phyloP scores from a whole-genome alignment of 2,113 vertebrate genomes.

The Sinocyclocheilus rhinocerous region DNA sequence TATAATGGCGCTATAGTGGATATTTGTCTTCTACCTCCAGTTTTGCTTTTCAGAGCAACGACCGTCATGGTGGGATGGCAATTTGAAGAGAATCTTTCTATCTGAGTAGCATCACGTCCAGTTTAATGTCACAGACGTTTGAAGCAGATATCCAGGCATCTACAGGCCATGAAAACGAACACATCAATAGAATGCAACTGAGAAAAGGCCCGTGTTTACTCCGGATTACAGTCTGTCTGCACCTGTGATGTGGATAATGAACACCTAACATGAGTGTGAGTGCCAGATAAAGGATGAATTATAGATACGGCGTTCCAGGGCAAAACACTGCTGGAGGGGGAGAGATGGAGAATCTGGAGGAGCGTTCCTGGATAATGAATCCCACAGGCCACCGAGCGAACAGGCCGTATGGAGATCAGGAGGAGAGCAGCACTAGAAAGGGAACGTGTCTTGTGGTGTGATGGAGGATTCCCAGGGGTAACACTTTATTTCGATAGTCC shows the following conservation, averaged over 20 bases:
- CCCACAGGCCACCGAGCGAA: conserved; percentile 55
- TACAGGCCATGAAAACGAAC: background rate
- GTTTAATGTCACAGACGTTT: background rate
- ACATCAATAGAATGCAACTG: background rate
- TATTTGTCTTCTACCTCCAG: no score
- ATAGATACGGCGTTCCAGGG: conserved; percentile 71
- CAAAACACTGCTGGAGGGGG: conserved; percentile 53
- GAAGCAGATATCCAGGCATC: background rate
- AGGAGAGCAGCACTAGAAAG: background rate
- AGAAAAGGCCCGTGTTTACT: conserved; percentile 54
- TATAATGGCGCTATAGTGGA: no score
- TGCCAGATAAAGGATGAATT: conserved; percentile 76
- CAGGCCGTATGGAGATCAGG: conserved; percentile 43
- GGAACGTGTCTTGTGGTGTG: background rate
- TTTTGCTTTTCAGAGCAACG: no score
- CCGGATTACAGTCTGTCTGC: conserved; percentile 70
- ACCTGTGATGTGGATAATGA: conserved; percentile 70
- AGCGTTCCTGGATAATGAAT: conserved; percentile 62
- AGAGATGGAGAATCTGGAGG: conserved; percentile 40
- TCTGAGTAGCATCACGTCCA: background rate
- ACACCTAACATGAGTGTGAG: conserved; percentile 66
- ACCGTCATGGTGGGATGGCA: no score
- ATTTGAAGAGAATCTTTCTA: no score
- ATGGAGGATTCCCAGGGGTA: background rate
- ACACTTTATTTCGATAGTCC: no score